A percentile compares a stretch with the other conserved stretches of the same genome.
phyloP scores from a whole-genome alignment of 1,140 invertebrate genomes.

The Forficula auricularia region DNA sequence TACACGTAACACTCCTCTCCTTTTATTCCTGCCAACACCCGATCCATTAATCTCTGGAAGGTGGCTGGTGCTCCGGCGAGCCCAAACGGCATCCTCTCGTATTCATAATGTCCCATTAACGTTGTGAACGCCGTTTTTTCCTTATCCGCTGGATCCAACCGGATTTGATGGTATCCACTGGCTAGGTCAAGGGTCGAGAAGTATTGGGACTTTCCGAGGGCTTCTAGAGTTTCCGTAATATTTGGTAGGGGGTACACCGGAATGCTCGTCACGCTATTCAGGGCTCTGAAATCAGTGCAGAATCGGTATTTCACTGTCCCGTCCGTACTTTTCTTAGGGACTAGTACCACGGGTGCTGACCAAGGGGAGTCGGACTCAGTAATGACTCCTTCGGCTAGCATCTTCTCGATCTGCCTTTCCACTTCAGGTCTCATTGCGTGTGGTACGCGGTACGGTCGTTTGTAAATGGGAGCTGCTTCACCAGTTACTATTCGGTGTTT shows the following conservation, averaged over 20 bases:
- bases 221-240: constrained; percentile 29
- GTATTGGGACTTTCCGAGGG: constrained; percentile 25
- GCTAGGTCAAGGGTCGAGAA: constrained; percentile 31
- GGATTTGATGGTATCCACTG: constrained; percentile 28
- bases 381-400: no score
- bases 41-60: constrained; percentile 24
- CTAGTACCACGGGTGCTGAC: no score
- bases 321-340: no score
- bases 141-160: constrained; percentile 18
- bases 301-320: constrained; percentile 22
- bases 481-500: no score
- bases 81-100: constrained; percentile 18
- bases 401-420: no score
- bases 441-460: no score
- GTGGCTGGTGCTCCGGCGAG: constrained; percentile 17
- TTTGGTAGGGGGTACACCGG: constrained; percentile 34
- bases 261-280: constrained; percentile 24
- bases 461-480: no score
- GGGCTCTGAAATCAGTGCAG: constrained; percentile 24
- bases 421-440: no score
- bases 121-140: constrained; percentile 20
- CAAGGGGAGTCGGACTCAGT: no score
- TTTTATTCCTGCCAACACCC: constrained; percentile 17
- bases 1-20: constrained; percentile 16
- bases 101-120: constrained; percentile 18